Evolutionary conservation across 2,113 vertebrate species (phyloP), one percentile per base, ranked within the genome.

Genomic region (Parotia lawesii): DNA sequence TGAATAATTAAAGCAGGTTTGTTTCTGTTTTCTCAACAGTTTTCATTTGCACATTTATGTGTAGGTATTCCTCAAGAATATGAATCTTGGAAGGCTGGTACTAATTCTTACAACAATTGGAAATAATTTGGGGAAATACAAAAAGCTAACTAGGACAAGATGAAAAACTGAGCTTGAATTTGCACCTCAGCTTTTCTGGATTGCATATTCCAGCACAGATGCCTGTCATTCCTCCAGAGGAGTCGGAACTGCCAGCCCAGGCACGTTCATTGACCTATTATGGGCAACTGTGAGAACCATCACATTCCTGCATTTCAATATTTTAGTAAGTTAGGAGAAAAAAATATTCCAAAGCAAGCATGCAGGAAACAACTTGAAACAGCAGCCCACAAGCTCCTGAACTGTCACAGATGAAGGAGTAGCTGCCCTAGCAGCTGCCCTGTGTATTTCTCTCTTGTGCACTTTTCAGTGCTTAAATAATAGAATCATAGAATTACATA

Each of bases 271-370:
- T 95, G 86, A 89, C 72, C 91, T 89, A 70, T 81, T 95, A 80
- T 89, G 76, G 86, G 31, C 89, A 95, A 89, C 69, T 89, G 60
- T 60, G 73, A 76, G 64, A 84, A 88, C 35, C 89, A 88, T 15
- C 69, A 73, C 60, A 87, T 89, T 95, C 89, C 65, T 60, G 19
- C 28, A 77, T 70, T 84, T 86, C 74, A 83, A 7, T 83, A 86
- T 50, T 86, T 76, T 45, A 86, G 56, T 50, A 77, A 86, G 47
- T 50, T 57, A 89, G 62, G 24, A 79, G 42, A 44, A 86, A 91
- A 94, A 93, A 81, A 51, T 57, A 90, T 86, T 77, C 80, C 47
- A 35, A 90, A 71, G 64, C 37, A 90, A 65, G 64, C 33, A 45
- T 8, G 50, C 25, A 76, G 42, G 72, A 90, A 90, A 66, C 74